These are phyloP conservation scores for Phyllotis vaccarum DNA, from an alignment of 2,797 vertebrate genomes.

Conservation along the genomic window DNA sequence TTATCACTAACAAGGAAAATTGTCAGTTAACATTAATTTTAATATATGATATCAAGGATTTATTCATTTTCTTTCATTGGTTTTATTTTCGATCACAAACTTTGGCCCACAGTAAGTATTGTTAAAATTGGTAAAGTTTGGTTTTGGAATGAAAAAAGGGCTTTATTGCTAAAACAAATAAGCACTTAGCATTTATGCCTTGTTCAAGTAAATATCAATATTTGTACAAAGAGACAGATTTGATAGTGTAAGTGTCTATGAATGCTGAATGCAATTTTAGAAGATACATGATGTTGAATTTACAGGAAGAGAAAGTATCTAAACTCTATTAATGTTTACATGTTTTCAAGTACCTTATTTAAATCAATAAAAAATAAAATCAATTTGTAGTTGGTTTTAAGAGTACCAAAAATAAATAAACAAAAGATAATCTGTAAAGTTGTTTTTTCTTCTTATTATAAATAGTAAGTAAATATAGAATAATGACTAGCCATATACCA, in stretches of 20 bases:
- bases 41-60: background rate
- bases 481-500: background rate
- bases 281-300: background rate
- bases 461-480: background rate
- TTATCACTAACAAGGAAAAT: background rate
- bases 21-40: background rate
- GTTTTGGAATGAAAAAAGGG: background rate
- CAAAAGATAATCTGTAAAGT: background rate
- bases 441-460: background rate
- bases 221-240: background rate
- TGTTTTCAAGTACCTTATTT: too few relatives aligned
- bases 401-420: background rate
- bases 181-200: background rate
- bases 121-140: background rate
- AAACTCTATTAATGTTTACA: background rate
- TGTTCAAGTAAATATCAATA: background rate
- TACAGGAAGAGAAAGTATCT: background rate
- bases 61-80: background rate
- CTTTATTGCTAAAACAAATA: background rate
- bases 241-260: background rate
- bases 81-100: background rate
- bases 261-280: background rate
- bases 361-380: background rate
- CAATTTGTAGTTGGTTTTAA: background rate
- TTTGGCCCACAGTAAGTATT: background rate